Evolutionary conservation across 1,140 invertebrate genomes (phyloP).

Genomic region (Zaprionus ghesquierei): DNA sequence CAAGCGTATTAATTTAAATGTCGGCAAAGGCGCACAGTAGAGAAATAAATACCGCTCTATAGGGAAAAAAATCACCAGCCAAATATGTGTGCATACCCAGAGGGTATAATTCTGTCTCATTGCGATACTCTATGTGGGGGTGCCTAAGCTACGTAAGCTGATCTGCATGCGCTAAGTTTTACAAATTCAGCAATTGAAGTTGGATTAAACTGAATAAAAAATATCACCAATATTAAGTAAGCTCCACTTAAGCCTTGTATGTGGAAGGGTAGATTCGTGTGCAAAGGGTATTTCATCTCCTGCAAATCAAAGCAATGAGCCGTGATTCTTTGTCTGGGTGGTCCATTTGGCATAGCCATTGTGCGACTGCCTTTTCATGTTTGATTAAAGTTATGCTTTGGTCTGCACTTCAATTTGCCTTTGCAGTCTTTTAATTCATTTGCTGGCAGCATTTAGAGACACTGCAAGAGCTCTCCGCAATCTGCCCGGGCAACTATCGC

Average conservation of each 20-base stretch:
- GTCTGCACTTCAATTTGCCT: constrained; percentile 66
- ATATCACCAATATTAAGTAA: no score
- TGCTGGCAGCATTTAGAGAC: constrained; percentile 30
- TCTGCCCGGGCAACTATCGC: not conserved
- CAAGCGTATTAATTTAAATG: constrained; percentile 81
- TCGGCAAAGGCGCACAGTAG: constrained; percentile 70
- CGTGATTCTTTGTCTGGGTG: not conserved
- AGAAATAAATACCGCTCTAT: constrained; percentile 63
- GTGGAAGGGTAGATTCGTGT: not conserved
- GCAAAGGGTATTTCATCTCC: not conserved
- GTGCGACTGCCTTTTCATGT: constrained; percentile 47
- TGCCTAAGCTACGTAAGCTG: not conserved
- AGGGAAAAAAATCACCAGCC: constrained; percentile 40
- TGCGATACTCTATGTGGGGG: not conserved
- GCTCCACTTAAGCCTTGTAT: no score
- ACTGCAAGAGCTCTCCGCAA: not conserved
- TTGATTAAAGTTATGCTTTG: constrained; percentile 77
- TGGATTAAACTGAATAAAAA: not conserved
- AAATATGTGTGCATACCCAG: constrained; percentile 19
- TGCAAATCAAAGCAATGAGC: not conserved
- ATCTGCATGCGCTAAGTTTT: not conserved
- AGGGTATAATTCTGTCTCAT: constrained; percentile 1
- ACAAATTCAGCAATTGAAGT: not conserved
- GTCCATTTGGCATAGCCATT: constrained; percentile 24
- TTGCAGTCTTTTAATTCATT: constrained; percentile 73